phyloP scores from a whole-genome alignment of 35 echinoderm and acorn worm genomes.

The Diadema setosum region DNA sequence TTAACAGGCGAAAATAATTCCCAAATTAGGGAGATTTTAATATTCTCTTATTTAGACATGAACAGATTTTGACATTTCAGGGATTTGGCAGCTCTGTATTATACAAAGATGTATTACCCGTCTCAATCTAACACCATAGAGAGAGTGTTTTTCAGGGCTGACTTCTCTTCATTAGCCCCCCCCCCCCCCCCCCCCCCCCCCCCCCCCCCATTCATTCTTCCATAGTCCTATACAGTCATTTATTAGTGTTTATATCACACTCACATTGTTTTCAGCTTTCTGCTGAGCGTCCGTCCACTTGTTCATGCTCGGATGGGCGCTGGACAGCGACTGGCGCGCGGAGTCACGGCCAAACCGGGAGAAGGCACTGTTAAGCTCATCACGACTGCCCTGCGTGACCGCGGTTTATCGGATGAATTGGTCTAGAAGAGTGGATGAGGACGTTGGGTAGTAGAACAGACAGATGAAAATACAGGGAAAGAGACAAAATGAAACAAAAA shows the following conservation, averaged over 20 bases:
- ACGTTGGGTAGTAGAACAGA: too few species aligned
- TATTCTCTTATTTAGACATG: too few species aligned
- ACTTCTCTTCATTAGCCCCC: background rate
- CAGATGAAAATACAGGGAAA: too few species aligned
- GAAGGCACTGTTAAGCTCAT: slow-evolving; percentile 69
- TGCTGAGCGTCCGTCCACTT: slow-evolving; percentile 95
- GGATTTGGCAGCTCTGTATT: too few species aligned
- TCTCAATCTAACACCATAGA: too few species aligned
- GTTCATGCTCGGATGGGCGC: slow-evolving; percentile 69
- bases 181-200: background rate
- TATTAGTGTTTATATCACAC: background rate
- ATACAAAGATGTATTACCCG: too few species aligned
- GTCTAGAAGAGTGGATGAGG: too few species aligned
- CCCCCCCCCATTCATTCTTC: background rate
- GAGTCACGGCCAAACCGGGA: slow-evolving; percentile 90
- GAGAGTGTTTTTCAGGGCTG: too few species aligned
- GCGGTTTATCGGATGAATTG: background rate
- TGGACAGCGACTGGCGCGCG: slow-evolving; percentile 74
- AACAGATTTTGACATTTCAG: too few species aligned
- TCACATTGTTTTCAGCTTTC: slow-evolving; percentile 53
- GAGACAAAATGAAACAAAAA: background rate
- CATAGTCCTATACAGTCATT: background rate
- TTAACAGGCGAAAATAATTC: too few species aligned
- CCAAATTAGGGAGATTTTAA: too few species aligned
- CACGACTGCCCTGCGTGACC: background rate